Conservation (phyloP, 35 echinoderm and acorn worm species). For the Lytechinus pictus region DNA sequence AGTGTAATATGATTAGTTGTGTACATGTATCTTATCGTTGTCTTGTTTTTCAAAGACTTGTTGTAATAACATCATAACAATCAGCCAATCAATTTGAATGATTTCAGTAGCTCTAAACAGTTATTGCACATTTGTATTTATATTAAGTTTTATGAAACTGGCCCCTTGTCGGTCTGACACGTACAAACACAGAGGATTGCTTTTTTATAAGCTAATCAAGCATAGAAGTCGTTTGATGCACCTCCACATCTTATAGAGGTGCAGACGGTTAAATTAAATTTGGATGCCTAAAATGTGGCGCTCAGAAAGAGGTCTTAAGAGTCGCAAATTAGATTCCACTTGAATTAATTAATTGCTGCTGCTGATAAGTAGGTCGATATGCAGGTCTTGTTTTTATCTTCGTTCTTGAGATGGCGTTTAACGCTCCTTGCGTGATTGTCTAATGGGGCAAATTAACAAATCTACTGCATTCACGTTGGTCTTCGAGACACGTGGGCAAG, state of each 20-base stretch:
- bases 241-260: not conserved
- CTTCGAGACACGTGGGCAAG: not conserved
- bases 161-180: no score
- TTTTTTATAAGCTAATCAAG: not conserved
- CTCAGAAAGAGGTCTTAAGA: not conserved
- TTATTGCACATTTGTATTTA: no score
- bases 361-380: not conserved
- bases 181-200: not conserved
- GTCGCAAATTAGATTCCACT: constrained; percentile 11
- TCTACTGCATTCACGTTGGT: not conserved
- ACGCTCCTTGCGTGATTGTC: not conserved
- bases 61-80: no score
- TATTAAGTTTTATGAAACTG: no score
- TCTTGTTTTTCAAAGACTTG: no score
- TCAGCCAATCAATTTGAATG: no score
- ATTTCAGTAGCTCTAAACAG: no score
- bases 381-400: not conserved
- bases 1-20: no score
- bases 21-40: no score
- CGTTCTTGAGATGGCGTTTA: not conserved
- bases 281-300: not conserved
- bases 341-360: not conserved
- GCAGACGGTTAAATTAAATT: not conserved
- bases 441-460: not conserved
- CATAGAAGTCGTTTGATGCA: not conserved